Conservation (phyloP, 1,140 invertebrate genomes). For the Pentalonia nigronervosa region DNA sequence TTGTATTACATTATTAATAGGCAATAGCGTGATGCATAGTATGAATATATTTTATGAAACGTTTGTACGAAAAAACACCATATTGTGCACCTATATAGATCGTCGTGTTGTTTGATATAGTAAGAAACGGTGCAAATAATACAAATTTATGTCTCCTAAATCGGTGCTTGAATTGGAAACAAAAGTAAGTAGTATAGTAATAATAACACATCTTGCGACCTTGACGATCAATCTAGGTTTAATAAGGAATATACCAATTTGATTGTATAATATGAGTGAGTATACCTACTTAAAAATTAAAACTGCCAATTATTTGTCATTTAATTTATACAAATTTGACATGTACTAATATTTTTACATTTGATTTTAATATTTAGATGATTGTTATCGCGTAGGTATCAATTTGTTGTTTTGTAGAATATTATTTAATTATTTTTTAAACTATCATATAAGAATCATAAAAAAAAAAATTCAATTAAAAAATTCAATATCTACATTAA, state of each 20-base stretch:
- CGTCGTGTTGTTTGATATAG: neutral
- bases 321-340: too few relatives aligned
- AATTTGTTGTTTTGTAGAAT: too few relatives aligned
- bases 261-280: too few relatives aligned
- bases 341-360: too few relatives aligned
- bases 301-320: too few relatives aligned
- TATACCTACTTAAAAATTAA: too few relatives aligned
- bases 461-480: too few relatives aligned
- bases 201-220: neutral
- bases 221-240: neutral
- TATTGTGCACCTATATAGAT: constrained; percentile 1
- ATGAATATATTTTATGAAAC: constrained; percentile 18
- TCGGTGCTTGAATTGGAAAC: neutral
- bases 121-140: constrained; percentile 18
- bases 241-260: neutral
- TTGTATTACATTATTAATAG: neutral
- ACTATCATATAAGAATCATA: too few relatives aligned
- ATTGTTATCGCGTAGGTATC: too few relatives aligned
- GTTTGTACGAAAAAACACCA: neutral
- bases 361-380: too few relatives aligned
- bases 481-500: too few relatives aligned
- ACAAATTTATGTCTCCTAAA: neutral
- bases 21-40: neutral
- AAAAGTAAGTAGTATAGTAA: neutral
- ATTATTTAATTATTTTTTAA: too few relatives aligned